Evolutionary conservation across 2,888 invertebrate genomes (phyloP).

Genomic region (Cheilosia scutellata): DNA sequence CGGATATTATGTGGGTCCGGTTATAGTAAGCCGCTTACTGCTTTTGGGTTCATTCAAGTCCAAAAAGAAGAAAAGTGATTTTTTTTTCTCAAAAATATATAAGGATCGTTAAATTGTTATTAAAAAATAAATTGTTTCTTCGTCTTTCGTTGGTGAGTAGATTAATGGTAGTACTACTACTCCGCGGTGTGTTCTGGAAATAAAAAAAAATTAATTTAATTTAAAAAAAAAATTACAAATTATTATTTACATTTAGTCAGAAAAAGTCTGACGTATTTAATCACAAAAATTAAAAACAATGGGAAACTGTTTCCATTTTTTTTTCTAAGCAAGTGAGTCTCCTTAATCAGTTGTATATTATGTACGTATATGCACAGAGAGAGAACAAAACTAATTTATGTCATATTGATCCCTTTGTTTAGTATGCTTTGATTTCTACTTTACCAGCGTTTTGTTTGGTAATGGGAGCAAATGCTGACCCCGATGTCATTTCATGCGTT

Average conservation of each 20-base stretch:
- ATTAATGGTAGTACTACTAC: background rate
- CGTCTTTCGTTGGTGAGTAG: background rate
- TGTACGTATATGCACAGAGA: background rate
- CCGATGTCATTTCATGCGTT: conserved; percentile 50
- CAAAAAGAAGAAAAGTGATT: background rate
- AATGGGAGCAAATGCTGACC: conserved; percentile 52
- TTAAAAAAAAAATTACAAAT: background rate
- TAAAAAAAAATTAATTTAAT: conserved; percentile 2
- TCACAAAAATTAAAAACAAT: conserved; percentile 1
- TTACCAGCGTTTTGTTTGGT: conserved; percentile 24
- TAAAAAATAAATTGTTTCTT: conserved; percentile 31
- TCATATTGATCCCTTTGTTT: conserved; percentile 20
- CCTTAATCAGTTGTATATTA: background rate
- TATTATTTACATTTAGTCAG: background rate
- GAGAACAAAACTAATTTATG: background rate
- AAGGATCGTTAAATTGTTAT: conserved; percentile 2
- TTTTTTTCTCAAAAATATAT: conserved; percentile 17
- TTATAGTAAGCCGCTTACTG: conserved; percentile 38
- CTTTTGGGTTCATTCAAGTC: background rate
- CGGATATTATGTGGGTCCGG: background rate
- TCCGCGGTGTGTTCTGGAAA: conserved; percentile 29
- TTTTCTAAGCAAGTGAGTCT: background rate
- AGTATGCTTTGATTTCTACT: conserved; percentile 2
- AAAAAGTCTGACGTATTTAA: conserved; percentile 1
- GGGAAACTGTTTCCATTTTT: background rate